Evolutionary conservation across 2,888 invertebrate species (phyloP).

Genomic region (Atethmia centrago): DNA sequence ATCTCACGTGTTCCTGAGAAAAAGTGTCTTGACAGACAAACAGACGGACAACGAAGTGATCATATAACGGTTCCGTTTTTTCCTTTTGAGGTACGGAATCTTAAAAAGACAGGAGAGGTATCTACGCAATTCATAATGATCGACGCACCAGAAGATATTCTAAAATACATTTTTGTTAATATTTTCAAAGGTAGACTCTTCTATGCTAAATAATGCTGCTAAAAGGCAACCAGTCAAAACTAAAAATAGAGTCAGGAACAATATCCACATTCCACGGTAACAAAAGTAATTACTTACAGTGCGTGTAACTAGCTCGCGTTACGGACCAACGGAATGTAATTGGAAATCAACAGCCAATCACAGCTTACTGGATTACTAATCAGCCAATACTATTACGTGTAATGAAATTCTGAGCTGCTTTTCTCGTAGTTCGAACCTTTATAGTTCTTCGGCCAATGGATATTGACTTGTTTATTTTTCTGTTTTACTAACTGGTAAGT

Average conservation of each 20-base stretch:
- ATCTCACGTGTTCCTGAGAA: too few relatives aligned
- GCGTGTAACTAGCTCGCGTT: conserved; percentile 60
- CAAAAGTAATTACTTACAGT: conserved; percentile 55
- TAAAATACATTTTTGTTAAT: neutral
- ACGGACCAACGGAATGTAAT: conserved; percentile 54
- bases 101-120: too few relatives aligned
- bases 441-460: neutral
- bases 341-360: conserved; percentile 67
- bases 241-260: neutral
- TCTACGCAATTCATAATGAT: too few relatives aligned
- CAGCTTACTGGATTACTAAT: conserved; percentile 67
- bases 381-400: conserved; percentile 51
- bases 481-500: neutral
- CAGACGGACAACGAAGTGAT: too few relatives aligned
- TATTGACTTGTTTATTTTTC: neutral
- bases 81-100: too few relatives aligned
- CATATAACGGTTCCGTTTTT: too few relatives aligned
- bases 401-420: conserved; percentile 34
- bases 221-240: neutral
- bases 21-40: too few relatives aligned
- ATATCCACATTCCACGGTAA: neutral
- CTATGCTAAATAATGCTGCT: neutral
- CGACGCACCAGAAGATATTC: neutral
- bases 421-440: conserved; percentile 8
- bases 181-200: neutral